phyloP scores from a whole-genome alignment of 1,140 invertebrate genomes.

The Rhysida immarginata region DNA sequence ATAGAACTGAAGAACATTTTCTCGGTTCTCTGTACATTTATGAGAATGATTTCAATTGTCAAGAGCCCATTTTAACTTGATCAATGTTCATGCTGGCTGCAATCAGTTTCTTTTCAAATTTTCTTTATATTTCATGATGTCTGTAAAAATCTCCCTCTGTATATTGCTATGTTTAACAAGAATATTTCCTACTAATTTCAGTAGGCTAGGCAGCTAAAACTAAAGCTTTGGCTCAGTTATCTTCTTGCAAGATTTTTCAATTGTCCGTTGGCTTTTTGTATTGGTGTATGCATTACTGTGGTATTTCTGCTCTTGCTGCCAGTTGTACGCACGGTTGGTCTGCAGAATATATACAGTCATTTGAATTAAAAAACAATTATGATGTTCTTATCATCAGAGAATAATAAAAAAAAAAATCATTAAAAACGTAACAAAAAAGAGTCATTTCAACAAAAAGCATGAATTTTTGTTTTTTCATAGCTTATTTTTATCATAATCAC shows the following conservation, averaged over 20 bases:
- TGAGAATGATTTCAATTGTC: too few relatives aligned
- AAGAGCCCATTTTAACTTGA: neutral
- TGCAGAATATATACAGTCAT: neutral
- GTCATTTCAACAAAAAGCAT: neutral
- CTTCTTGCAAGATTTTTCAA: neutral
- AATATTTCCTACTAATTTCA: neutral
- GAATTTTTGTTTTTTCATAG: too few relatives aligned
- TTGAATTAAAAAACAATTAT: too few relatives aligned
- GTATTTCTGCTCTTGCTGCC: neutral
- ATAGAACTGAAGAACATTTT: too few relatives aligned
- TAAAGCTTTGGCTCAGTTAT: neutral
- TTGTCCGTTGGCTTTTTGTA: neutral
- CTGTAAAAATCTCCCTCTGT: neutral
- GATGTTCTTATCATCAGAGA: too few relatives aligned
- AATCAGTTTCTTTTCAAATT: neutral
- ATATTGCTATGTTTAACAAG: neutral
- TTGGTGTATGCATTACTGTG: neutral
- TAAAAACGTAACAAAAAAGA: neutral
- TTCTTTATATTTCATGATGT: neutral
- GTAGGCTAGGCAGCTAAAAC: neutral
- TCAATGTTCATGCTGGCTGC: too few relatives aligned
- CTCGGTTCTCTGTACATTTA: too few relatives aligned
- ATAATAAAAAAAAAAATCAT: too few relatives aligned
- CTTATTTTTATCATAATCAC: too few relatives aligned
- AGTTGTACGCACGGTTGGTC: neutral